A percentile compares a stretch with the other conserved stretches of the same genome.
Conservation (phyloP, 2,113 vertebrate genomes). For the Pontoporia blainvillei region DNA sequence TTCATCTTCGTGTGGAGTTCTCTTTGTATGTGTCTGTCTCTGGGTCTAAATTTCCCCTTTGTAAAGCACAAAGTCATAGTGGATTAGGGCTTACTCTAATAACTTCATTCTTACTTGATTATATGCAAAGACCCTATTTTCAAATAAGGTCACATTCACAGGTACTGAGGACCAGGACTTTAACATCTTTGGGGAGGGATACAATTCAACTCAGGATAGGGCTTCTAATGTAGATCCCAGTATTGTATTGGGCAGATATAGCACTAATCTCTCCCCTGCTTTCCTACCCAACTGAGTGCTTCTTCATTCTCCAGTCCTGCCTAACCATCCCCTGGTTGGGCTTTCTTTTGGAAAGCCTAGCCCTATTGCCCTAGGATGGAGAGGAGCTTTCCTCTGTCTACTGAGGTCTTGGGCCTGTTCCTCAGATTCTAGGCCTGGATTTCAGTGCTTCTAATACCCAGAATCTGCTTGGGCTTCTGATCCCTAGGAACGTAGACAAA, state of each 20-base stretch:
- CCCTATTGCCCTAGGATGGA: background rate
- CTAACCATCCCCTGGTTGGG: background rate
- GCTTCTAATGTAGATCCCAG: background rate
- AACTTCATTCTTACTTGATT: background rate
- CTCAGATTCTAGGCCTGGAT: background rate
- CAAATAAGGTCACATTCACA: background rate
- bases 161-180: background rate
- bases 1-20: background rate
- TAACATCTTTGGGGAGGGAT: background rate
- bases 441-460: background rate
- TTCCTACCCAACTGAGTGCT: background rate
- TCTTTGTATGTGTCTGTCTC: background rate
- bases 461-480: background rate
- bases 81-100: background rate
- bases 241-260: background rate
- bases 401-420: background rate
- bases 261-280: background rate
- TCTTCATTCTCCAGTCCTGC: background rate
- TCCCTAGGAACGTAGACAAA: background rate
- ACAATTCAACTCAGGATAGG: background rate
- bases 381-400: background rate
- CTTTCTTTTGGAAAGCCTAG: background rate
- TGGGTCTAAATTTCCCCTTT: background rate
- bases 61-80: background rate
- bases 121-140: background rate